Evolutionary conservation across 2,797 vertebrate species (phyloP), one percentile per base, ranked within the genome.

Genomic region (Erithacus rubecula): DNA sequence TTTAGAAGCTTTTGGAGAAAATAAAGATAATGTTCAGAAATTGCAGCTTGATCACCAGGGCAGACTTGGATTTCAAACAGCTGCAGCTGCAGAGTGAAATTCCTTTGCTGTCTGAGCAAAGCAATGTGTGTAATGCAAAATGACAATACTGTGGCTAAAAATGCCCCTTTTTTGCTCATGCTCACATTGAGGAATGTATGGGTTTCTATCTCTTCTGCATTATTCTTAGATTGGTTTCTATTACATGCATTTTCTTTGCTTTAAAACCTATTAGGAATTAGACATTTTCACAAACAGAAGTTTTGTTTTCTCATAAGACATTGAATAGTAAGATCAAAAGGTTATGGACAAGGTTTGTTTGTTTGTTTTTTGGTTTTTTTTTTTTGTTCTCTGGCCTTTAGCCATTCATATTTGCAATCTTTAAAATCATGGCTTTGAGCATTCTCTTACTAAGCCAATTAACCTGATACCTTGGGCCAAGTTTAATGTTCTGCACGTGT

Each of bases 91-190:
- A 64, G 70, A 63, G 30, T 74, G 55, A 82, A 80, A 84, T 93
- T 93, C 64, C 13, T 11, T 79, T 89, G 51, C 93, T 69, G 37
- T 70, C 60, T 89, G 60, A 82, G 78, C 69, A 87, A 58, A 71
- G 81, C 70, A 92, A 22, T 17, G 23, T 87, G 27, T 86, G 44
- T 92, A 82, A 86, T 89, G 59, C 72, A 86, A 46, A 86, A 87
- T 72, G 87, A 75, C 87, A 87, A 19, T 49, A 22, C 51, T 82
- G 71, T 90, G 83, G 56, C 83, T 96, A 78, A 89, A 95, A 95
- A 85, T 80, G 62, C 34, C 47, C 21, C 67, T 89, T 90, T 90
- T 92, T 62, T 7, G 23, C 58, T 94, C 46, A 56, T 67, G 59
- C 30, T 92, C 13, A 24, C 6, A 4, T 55, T 71, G 41, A 85